Percentiles rank a stretch among this genome's conserved stretches.
These are phyloP conservation scores for Belonocnema kinseyi DNA, from an alignment of 1,140 invertebrate genomes.

Conservation along the genomic window DNA sequence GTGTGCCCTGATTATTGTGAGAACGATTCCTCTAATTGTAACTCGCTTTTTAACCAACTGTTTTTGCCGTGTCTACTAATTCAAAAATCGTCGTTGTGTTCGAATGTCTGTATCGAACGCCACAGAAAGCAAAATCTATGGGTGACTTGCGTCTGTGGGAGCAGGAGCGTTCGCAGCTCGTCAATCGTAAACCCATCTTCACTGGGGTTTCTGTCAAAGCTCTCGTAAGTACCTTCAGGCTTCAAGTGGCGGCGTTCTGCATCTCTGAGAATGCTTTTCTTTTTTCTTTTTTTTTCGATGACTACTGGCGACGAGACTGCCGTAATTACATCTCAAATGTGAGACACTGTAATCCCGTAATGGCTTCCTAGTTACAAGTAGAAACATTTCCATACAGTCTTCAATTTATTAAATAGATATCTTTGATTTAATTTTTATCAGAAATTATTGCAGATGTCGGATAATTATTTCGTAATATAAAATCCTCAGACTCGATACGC, in stretches of 20 bases:
- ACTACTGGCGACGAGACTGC: conserved; percentile 38
- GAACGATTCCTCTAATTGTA: conserved; percentile 33
- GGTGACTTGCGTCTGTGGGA: conserved; percentile 71
- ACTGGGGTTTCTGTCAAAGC: conserved; percentile 77
- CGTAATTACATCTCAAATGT: not conserved
- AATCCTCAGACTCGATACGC: too few species aligned
- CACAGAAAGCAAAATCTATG: conserved; percentile 73
- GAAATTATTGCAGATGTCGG: too few species aligned
- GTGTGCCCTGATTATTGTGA: too few species aligned
- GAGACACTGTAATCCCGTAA: not conserved
- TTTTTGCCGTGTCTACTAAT: conserved; percentile 49
- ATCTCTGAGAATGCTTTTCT: conserved; percentile 31
- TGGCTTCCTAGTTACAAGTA: not conserved
- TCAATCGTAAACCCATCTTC: conserved; percentile 71
- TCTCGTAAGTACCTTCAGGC: conserved; percentile 75
- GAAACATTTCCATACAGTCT: too few species aligned
- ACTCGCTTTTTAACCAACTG: conserved; percentile 41
- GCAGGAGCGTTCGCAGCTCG: conserved; percentile 65
- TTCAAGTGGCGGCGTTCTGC: conserved; percentile 23
- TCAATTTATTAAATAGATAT: too few species aligned
- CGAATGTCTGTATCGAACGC: conserved; percentile 47
- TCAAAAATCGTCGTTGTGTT: conserved; percentile 43
- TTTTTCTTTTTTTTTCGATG: conserved; percentile 42
- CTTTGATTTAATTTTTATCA: too few species aligned
- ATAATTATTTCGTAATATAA: too few species aligned